A percentile compares a stretch with the other conserved stretches of the same genome.
Conservation (phyloP, 2,888 invertebrate genomes). For the Uloborus plumipes region DNA sequence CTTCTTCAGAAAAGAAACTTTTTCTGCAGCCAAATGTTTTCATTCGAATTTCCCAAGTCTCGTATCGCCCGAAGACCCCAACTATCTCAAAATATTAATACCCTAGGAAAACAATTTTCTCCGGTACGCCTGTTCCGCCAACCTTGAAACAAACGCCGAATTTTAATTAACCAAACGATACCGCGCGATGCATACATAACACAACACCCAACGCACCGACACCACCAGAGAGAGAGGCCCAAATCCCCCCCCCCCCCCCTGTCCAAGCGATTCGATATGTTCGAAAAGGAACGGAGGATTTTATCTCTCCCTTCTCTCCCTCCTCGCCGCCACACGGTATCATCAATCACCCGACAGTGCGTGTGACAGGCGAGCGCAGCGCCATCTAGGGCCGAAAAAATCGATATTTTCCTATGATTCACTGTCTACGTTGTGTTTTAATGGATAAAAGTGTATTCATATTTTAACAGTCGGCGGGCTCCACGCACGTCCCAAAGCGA, state of each 20-base stretch:
- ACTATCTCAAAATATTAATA: constrained; percentile 34
- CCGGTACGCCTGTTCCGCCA: neutral
- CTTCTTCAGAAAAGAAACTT: no score
- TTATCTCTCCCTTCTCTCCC: constrained; percentile 49
- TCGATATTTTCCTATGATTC: constrained; percentile 54
- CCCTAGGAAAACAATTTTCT: constrained; percentile 32
- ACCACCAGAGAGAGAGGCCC: neutral
- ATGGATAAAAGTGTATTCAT: constrained; percentile 63
- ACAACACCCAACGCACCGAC: no score
- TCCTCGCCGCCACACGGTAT: constrained; percentile 5
- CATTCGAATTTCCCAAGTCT: no score
- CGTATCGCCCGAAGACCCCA: no score
- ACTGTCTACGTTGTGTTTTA: constrained; percentile 27
- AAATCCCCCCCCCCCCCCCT: constrained; percentile 10
- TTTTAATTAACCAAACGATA: constrained; percentile 51
- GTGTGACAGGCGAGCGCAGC: constrained; percentile 55
- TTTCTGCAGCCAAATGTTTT: no score
- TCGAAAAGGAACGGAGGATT: constrained; percentile 18
- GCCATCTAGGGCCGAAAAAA: constrained; percentile 58
- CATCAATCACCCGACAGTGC: constrained; percentile 64
- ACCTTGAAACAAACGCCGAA: constrained; percentile 49
- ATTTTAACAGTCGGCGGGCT: constrained; percentile 47
- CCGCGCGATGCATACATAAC: no score
- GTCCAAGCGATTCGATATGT: constrained; percentile 18
- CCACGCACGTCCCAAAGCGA: neutral